Base-by-base conservation (phyloP, 2,888 invertebrate genomes). In the Drosophila sordidula region DNA sequence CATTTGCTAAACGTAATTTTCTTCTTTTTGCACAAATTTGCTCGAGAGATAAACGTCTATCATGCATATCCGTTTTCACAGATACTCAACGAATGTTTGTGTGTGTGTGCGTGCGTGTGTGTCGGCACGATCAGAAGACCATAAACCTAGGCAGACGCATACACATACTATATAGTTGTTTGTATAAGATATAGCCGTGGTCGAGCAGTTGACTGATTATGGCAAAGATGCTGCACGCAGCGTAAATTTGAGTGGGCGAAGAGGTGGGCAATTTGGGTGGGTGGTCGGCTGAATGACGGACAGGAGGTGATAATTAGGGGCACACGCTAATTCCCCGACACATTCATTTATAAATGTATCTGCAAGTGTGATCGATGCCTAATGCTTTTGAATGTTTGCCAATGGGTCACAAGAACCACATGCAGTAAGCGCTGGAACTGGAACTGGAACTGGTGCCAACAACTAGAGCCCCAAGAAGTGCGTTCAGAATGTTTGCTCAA, bases 221-320 rank as follows among this genome's bases (percentile, higher is more conserved):
- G 38, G 52, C 54, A 51, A 50, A 76, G 72, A 66, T 59, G 72
- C 63, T 58, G 75, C 76, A 32, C 26, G 8, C 6, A 26, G 26
- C 8, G 26, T 6, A 1, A 26, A 38, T 56, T 22, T 22, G 46
- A 38, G 50, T 72, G 66, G 47, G 55, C 18, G 54, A 11, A 39
- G 18, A 39, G 45, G 26, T 36, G 54, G 54, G 42, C 6, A 22
- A 32, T 51, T 6, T 52, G 18, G 29, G 55, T 57, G 71, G 50
- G 42, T 52, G 56, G 45, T 34, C 49, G 57, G 14, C 36, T 65
- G 47, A 26, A 39, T 42, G 67, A 55, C 58, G 62, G 79, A 77
- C 83, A 88, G 86, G 80, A 88, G 88, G 63, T 80, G 83, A 74
- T 86, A 85, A 85, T 85, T 85, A 86, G 84, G 80, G 71, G 71